Evolutionary conservation across 30 jellyfish, hydroid and myxozoan species (phyloP).

Genomic region (Pseudorhiza aurosa): DNA sequence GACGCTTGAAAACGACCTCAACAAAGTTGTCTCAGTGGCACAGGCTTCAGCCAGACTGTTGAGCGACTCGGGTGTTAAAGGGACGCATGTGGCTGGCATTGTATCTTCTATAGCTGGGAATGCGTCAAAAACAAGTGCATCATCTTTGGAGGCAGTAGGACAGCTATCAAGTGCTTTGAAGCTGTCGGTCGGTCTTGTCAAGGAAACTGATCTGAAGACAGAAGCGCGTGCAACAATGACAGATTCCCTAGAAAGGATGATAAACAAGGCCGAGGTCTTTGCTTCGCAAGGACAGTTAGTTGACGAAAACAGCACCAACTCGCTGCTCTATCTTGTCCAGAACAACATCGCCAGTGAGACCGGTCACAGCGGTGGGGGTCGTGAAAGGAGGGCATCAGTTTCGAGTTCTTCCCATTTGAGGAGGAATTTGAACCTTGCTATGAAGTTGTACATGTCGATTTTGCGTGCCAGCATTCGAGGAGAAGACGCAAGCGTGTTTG

Average conservation of each 20-base stretch:
- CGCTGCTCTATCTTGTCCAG: constrained; percentile 42
- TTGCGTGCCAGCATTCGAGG: constrained; percentile 59
- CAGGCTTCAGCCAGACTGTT: constrained; percentile 40
- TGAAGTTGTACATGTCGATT: constrained; percentile 41
- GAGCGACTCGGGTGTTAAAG: constrained; percentile 24
- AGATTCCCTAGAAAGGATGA: constrained; percentile 21
- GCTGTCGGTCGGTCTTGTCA: constrained; percentile 19
- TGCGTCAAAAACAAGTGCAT: constrained; percentile 53
- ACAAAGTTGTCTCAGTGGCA: constrained; percentile 44
- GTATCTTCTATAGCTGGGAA: constrained; percentile 39
- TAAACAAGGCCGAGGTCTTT: constrained; percentile 21
- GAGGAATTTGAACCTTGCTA: constrained; percentile 33
- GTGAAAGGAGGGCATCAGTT: constrained; percentile 21
- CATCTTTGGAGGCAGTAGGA: constrained; percentile 69
- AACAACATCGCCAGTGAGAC: constrained; percentile 48
- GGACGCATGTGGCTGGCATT: constrained; percentile 23
- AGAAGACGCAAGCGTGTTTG: constrained; percentile 23
- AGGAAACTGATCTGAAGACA: constrained; percentile 10
- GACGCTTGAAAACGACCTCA: constrained; percentile 58
- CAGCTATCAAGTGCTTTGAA: constrained; percentile 59
- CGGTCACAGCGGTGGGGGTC: background rate
- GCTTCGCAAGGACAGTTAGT: constrained; percentile 52
- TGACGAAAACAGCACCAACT: constrained; percentile 9
- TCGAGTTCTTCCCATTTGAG: background rate
- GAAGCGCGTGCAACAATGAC: constrained; percentile 36